Evolutionary conservation across 2,797 vertebrate species (phyloP), one percentile per base, ranked within the genome.

Genomic region (Phalanger gymnotis): DNA sequence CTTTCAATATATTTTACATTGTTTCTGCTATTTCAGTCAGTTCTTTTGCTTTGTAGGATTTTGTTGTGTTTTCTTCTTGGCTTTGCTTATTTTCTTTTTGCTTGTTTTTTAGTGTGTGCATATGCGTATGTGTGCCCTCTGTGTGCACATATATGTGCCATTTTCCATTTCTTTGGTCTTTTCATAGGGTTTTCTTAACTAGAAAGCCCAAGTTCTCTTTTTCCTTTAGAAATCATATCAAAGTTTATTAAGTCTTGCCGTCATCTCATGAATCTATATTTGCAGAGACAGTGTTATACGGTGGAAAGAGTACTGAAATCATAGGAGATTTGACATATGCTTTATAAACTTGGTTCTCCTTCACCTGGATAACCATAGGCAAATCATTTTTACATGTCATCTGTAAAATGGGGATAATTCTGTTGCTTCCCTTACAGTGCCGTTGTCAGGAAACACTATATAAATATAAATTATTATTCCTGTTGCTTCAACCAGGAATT

Each of bases 211-310:
- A 73, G 16, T 73, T 22, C 66, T 61, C 31, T 73, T 91, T 61
- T 12, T 94, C n/a, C 27, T 66, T 92, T n/a, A 94, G 91, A 94
- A 92, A 11, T 52, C 52, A 90, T 30, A 90, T 91, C 34, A 66
- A 25, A 40, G 89, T 92, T 89, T 40, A 92, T 28, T 55, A 90
- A 95, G 19, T 57, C 16, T 54, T 91, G 22, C 61, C n/a, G 51
- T 93, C 92, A 92, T n/a, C 57, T 94, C 94, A 57, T 31, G 10
- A 53, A 19, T 90, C 90, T 92, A 10, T 93, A 0, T 92, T 89
- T 94, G 51, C 87, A 9, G n/a, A 73, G n/a, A 73, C 7, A 0
- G 1, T 31, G 16, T 40, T 40, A 22, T 34, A 40, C 66, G 22
- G 16, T 73, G 34, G 25, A 73, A 73, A 73, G n/a, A 40, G 7